Evolutionary conservation across 1,140 invertebrate genomes (phyloP).

Genomic region (Drosophila ogumai): DNA sequence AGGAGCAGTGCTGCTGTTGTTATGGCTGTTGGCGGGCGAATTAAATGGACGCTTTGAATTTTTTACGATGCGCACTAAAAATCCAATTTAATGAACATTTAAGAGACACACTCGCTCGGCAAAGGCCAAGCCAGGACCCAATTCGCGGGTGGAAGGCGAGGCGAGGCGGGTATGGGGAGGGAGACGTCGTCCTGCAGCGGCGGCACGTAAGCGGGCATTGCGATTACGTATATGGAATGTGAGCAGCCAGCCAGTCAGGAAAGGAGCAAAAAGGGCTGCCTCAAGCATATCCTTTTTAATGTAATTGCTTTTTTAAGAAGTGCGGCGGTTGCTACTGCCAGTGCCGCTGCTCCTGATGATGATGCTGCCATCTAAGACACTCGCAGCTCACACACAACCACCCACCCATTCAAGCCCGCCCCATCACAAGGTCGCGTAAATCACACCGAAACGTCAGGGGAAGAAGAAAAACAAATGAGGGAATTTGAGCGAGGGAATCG

Average conservation of each 20-base stretch:
- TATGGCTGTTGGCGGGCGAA: slow-evolving; percentile 66
- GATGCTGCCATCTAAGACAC: slow-evolving; percentile 51
- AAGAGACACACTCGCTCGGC: slow-evolving; percentile 72
- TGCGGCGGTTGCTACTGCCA: slow-evolving; percentile 43
- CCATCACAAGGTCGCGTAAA: slow-evolving; percentile 44
- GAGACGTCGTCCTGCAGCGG: slow-evolving; percentile 29
- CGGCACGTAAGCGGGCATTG: slow-evolving; percentile 70
- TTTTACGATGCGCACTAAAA: slow-evolving; percentile 84
- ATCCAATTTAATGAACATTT: slow-evolving; percentile 85
- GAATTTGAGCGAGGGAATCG: slow-evolving; percentile 15
- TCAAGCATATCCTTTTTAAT: slow-evolving; percentile 82
- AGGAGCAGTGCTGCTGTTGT: slow-evolving; percentile 42
- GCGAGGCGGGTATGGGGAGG: no score
- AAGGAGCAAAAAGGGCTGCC: slow-evolving; percentile 69
- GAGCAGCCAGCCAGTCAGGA: slow-evolving; percentile 40
- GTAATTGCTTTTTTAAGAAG: slow-evolving; percentile 84
- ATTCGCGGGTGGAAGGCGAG: neutral
- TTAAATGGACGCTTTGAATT: slow-evolving; percentile 83
- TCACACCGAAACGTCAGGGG: slow-evolving; percentile 27
- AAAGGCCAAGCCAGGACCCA: slow-evolving; percentile 13
- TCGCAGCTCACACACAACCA: slow-evolving; percentile 16
- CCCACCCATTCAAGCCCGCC: slow-evolving; percentile 6
- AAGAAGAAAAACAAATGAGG: slow-evolving; percentile 30
- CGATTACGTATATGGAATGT: slow-evolving; percentile 79
- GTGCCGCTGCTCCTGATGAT: slow-evolving; percentile 42